These are phyloP conservation scores for Siniperca scherzeri DNA, from an alignment of 2,797 vertebrate species.

Conservation along the genomic window DNA sequence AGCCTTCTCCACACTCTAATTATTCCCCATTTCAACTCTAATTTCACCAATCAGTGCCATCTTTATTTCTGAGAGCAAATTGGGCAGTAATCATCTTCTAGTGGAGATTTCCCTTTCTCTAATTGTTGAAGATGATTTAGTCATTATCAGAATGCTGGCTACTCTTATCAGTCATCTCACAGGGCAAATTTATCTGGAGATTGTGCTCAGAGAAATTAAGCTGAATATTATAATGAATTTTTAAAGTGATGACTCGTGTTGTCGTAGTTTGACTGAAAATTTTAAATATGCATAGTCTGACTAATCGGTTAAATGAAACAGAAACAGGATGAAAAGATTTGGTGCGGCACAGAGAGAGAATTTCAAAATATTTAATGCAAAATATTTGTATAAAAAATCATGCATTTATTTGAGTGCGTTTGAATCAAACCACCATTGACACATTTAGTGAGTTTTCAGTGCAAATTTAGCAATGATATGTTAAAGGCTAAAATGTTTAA, in stretches of 20 bases:
- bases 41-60: conserved; percentile 82
- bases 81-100: conserved; percentile 79
- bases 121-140: conserved; percentile 81
- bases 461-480: conserved; percentile 21
- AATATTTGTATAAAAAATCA: conserved; percentile 57
- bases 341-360: not conserved
- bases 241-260: conserved; percentile 68
- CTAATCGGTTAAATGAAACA: conserved; percentile 26
- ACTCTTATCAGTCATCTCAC: conserved; percentile 80
- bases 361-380: conserved; percentile 74
- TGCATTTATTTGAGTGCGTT: conserved; percentile 28
- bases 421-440: conserved; percentile 45
- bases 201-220: conserved; percentile 60
- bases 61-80: conserved; percentile 82
- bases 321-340: conserved; percentile 13
- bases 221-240: conserved; percentile 61
- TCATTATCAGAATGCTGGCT: conserved; percentile 74
- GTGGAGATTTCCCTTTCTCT: conserved; percentile 71
- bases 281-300: conserved; percentile 21
- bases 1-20: conserved; percentile 73
- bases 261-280: conserved; percentile 28
- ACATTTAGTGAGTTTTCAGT: conserved; percentile 27
- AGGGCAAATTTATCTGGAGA: conserved; percentile 68
- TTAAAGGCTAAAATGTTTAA: conserved; percentile 10
- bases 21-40: conserved; percentile 80